Evolutionary conservation across 1,140 invertebrate species (phyloP), one percentile per base, ranked within the genome.

Genomic region (Calycopis cecrops): DNA sequence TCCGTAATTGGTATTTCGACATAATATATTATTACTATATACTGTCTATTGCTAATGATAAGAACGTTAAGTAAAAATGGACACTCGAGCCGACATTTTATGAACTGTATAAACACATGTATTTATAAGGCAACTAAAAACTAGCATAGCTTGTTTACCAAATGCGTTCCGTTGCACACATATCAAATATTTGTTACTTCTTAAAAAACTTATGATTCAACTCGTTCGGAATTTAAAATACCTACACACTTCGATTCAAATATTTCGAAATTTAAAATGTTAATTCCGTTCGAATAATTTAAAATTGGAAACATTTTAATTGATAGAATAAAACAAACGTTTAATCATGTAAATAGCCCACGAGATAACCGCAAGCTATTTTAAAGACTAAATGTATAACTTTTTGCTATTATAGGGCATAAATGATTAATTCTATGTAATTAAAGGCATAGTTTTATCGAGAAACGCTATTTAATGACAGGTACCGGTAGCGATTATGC

Each of bases 401-500:
- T 67, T 67, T 70, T 64, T 59, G 57, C 55, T 69, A 61, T 67
- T 67, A 69, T 63, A 62, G 62, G 51, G 65, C 58, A 63, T 67
- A 70, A 67, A 63, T 70, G 62, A 64, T 67, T 65, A 67, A 65
- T 65, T 59, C 57, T 58, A 59, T 70, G 55, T 70, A 70, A 67
- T 71, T 65, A 71, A 64, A 63, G 48, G 40, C 64, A 60, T 52
- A 59, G 57, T 65, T 59, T 56, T 71, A 71, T 60, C 56, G 57
- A 73, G 68, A 71, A 71, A 65, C 62, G 57, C 59, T 65, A 63
- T 61, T 56, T 65, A 70, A 68, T 74, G 69, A 65, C 66, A 68
- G 68, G 66, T 71, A 71, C 68, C 70, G 67, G 71, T 73, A 69
- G 59, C 71, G 67, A 78, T 83, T 83, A 83, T 81, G 76, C 78